These are phyloP conservation scores for Rhizoglyphus robini DNA, from an alignment of 1,140 invertebrate genomes.

Conservation along the genomic window DNA sequence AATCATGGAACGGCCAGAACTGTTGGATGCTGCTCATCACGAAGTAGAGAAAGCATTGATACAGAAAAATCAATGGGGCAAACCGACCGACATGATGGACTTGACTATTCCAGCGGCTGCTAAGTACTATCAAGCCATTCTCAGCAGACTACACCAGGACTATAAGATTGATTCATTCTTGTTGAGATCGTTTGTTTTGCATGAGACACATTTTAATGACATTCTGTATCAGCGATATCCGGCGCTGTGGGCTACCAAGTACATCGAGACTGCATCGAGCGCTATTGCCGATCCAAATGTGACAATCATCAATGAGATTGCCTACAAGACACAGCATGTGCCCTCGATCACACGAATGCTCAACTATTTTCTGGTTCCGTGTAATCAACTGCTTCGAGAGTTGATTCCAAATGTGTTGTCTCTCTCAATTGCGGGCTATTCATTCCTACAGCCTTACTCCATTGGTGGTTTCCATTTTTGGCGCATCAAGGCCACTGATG, in stretches of 20 bases:
- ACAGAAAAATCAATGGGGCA: too few relatives aligned
- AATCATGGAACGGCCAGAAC: too few relatives aligned
- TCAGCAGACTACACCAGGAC: background rate
- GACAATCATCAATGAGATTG: slow-evolving; percentile 48
- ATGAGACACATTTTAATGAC: background rate
- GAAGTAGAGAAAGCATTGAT: too few relatives aligned
- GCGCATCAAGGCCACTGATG: slow-evolving; percentile 40
- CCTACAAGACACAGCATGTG: slow-evolving; percentile 52
- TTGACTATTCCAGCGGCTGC: background rate
- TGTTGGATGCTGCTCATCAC: too few relatives aligned
- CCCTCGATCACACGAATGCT: slow-evolving; percentile 73
- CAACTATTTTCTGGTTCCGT: slow-evolving; percentile 38
- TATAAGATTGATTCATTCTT: background rate
- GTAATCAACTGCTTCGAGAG: slow-evolving; percentile 55
- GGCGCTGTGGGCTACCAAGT: slow-evolving; percentile 46
- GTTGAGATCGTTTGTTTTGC: background rate
- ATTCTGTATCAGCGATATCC: slow-evolving; percentile 30
- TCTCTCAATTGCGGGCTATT: slow-evolving; percentile 55
- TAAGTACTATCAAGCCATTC: background rate
- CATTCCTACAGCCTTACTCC: slow-evolving; percentile 74
- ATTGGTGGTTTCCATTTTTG: slow-evolving; percentile 72
- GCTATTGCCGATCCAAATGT: slow-evolving; percentile 28
- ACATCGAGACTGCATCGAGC: slow-evolving; percentile 45
- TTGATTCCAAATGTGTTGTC: slow-evolving; percentile 63
- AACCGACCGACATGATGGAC: background rate